Conservation (phyloP, 1,140 invertebrate species). For the Apis florea region DNA sequence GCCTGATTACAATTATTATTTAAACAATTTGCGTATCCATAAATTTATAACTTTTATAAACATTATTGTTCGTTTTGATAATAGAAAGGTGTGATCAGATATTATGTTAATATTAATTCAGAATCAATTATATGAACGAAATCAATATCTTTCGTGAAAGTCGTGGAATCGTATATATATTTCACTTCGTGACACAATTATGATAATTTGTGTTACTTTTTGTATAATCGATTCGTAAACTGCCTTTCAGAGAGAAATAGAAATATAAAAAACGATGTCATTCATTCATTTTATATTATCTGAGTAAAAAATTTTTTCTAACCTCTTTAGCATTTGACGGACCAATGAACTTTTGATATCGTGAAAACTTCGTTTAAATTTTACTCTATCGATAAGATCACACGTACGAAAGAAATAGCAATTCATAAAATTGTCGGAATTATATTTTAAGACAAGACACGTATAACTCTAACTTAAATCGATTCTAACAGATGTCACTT, state of each 20-base stretch:
- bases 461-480: not conserved
- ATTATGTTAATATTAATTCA: not conserved
- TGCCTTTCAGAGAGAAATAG: not conserved
- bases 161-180: conserved; percentile 25
- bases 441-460: not conserved
- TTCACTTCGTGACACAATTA: conserved; percentile 39
- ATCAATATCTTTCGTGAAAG: not conserved
- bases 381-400: too few species aligned
- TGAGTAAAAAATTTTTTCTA: not conserved
- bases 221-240: conserved; percentile 22
- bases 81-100: too few species aligned
- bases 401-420: not conserved
- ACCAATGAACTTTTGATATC: not conserved
- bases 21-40: not conserved
- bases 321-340: not conserved
- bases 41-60: too few species aligned
- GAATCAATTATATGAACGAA: not conserved
- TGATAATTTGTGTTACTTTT: conserved; percentile 48
- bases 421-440: not conserved
- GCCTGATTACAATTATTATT: too few species aligned
- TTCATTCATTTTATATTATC: not conserved
- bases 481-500: too few species aligned
- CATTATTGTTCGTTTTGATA: too few species aligned
- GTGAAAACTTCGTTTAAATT: not conserved
- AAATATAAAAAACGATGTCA: not conserved